Evolutionary conservation across 2,113 vertebrate species (phyloP), one percentile per base, ranked within the genome.

Genomic region (Genyomyrus donnyi): DNA sequence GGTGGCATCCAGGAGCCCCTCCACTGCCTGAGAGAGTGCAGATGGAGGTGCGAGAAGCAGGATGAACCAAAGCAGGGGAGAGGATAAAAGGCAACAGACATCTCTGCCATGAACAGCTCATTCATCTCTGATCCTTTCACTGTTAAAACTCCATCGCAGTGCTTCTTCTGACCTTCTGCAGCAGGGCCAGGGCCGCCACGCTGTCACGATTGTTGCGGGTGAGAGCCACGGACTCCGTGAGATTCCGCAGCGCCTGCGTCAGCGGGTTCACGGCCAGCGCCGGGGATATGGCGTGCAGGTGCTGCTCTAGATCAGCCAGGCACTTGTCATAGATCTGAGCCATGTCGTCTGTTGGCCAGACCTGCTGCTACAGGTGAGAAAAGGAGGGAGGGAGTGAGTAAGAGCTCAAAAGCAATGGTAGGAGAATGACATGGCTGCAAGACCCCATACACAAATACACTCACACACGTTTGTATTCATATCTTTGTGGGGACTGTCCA

Each of bases 241-340:
- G 96, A 92, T 97, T 98, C 35, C 98, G 97, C 86, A 99, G 91
- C 0, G 98, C 97, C 94, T 98, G 98, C 11, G 97, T 96, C 92
- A 99, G 97, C 31, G 98, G 98, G 90, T 99, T 99, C 96, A 99
- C 98, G 89, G 97, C 95, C 58, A 99, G 93, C 0, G 98, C 95
- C 48, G 97, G 98, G 45, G 98, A 97, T 52, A 99, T 97, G 90
- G 98, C 97, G 52, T 99, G 98, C 88, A 99, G 94, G 92, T 99
- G 98, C 92, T 99, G 98, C 93, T 99, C 98, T 94, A 99, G 92
- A 90, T 99, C 98, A 21, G 98, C 97, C 93, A 99, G 99, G 90
- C 98, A 99, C 91, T 99, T 99, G 92, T 99, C 98, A 50, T 99
- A 99, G 93, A 99, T 99, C 90, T 99, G 98, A 87, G 98, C 98